Evolutionary conservation across 2,888 invertebrate species (phyloP).

Genomic region (Pyrrhia umbra): DNA sequence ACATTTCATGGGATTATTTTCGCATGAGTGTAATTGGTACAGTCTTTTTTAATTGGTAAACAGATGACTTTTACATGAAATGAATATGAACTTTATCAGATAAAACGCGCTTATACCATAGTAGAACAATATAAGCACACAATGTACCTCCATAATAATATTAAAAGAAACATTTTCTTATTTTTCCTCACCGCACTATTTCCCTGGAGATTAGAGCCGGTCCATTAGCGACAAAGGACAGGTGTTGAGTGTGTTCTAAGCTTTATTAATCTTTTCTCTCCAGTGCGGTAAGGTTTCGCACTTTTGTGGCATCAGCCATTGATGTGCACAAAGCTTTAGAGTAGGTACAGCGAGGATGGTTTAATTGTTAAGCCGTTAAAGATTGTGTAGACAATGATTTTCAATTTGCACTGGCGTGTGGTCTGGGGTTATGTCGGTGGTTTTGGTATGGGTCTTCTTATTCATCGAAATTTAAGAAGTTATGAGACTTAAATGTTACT

Average conservation of each 20-base stretch:
- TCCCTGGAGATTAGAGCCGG: slow-evolving; percentile 73
- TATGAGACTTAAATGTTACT: neutral
- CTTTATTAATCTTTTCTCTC: slow-evolving; percentile 89
- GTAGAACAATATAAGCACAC: slow-evolving; percentile 29
- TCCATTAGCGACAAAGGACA: slow-evolving; percentile 90
- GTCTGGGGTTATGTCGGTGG: slow-evolving; percentile 14
- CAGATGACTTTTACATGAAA: too few relatives aligned
- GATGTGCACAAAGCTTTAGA: slow-evolving; percentile 78
- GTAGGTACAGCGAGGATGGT: slow-evolving; percentile 51
- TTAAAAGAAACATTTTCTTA: slow-evolving; percentile 68
- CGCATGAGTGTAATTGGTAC: too few relatives aligned
- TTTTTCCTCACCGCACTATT: slow-evolving; percentile 64
- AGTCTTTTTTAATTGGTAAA: too few relatives aligned
- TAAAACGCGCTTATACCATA: too few relatives aligned
- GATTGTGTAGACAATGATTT: slow-evolving; percentile 49
- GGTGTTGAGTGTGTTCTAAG: slow-evolving; percentile 87
- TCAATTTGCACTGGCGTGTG: slow-evolving; percentile 52
- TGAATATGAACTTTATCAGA: too few relatives aligned
- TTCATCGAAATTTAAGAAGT: neutral
- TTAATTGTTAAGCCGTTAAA: slow-evolving; percentile 53
- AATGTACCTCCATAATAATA: slow-evolving; percentile 42
- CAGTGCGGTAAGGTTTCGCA: slow-evolving; percentile 79
- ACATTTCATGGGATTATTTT: neutral
- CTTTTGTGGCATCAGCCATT: slow-evolving; percentile 82
- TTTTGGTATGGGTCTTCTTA: neutral